Percentiles rank a stretch among this genome's conserved stretches.
phyloP scores from a whole-genome alignment of 2,797 vertebrate species.

The Capromys pilorides region DNA sequence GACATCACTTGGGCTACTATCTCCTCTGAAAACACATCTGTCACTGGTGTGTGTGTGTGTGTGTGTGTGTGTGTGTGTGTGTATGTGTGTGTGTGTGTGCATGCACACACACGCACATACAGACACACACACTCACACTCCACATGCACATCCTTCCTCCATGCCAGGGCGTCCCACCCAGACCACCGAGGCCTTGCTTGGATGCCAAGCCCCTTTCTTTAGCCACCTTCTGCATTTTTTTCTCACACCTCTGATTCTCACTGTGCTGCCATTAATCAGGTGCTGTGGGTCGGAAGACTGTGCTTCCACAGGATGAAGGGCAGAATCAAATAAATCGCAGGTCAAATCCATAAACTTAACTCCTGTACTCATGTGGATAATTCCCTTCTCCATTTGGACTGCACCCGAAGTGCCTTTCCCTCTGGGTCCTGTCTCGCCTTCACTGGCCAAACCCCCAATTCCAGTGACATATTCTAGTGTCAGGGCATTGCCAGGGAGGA shows the following conservation, averaged over 20 bases:
- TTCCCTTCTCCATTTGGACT: background rate
- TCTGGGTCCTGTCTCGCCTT: rapidly evolving
- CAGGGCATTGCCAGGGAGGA: too few species aligned
- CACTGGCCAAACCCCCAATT: background rate
- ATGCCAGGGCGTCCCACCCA: background rate
- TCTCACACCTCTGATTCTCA: background rate
- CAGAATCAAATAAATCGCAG: constrained; percentile 3
- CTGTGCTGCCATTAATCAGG: background rate
- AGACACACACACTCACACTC: background rate
- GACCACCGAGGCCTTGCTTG: background rate
- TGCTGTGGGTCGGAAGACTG: background rate
- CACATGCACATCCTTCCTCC: too few species aligned
- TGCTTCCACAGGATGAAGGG: background rate
- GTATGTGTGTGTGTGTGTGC: too few species aligned
- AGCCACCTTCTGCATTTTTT: background rate
- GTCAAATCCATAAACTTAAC: background rate
- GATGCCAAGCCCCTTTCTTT: background rate
- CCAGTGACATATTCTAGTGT: background rate
- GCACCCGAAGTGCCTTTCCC: background rate
- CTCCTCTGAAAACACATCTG: background rate
- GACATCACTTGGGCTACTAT: background rate
- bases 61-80: too few species aligned
- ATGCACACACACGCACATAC: background rate
- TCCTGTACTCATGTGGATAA: background rate
- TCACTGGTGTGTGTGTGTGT: too few species aligned